Evolutionary conservation across 2,797 vertebrate genomes (phyloP).

Genomic region (Alcedo quadribrachys): DNA sequence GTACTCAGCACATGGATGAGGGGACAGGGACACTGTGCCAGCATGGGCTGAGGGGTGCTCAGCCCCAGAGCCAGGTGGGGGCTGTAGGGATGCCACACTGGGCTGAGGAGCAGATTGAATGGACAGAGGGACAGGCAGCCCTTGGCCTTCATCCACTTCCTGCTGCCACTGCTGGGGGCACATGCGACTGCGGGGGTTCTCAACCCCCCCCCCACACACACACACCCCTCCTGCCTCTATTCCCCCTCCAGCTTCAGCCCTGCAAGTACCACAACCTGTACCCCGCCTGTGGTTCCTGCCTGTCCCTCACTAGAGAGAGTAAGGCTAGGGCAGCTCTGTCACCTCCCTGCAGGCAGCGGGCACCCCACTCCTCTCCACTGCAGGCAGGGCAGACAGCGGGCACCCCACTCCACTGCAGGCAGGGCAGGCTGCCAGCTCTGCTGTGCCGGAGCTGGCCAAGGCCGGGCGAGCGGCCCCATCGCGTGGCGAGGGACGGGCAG

Average conservation of each 20-base stretch:
- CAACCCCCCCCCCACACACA: background rate
- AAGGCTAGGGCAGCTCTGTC: background rate
- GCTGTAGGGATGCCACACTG: fast-evolving
- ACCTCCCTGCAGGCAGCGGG: background rate
- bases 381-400: background rate
- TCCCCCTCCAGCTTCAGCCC: background rate
- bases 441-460: background rate
- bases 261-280: background rate
- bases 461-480: constrained; percentile 43
- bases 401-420: background rate
- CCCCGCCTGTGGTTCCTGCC: background rate
- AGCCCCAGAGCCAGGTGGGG: too few species aligned
- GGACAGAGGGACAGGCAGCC: background rate
- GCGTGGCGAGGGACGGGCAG: background rate
- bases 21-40: background rate
- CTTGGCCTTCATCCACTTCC: background rate
- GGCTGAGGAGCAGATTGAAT: fast-evolving
- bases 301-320: too few species aligned
- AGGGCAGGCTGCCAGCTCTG: background rate
- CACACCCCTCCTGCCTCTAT: fast-evolving
- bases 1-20: fast-evolving
- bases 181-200: background rate
- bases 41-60: background rate
- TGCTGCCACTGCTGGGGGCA: background rate
- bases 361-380: background rate